These are phyloP conservation scores for honey bee (Apis mellifera) DNA, from an alignment of 1,140 invertebrate species.

Conservation along the genomic window DNA sequence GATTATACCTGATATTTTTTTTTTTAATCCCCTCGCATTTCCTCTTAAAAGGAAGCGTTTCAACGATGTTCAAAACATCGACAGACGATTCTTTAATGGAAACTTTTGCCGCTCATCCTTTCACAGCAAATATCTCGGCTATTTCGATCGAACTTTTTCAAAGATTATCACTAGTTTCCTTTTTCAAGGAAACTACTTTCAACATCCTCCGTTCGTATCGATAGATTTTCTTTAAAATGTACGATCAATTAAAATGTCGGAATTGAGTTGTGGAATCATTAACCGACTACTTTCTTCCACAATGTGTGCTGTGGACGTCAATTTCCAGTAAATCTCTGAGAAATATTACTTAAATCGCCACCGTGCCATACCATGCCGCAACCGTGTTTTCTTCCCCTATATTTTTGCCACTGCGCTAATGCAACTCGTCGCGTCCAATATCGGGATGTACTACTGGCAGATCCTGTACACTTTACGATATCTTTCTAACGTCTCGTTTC, in stretches of 20 bases:
- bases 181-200: not conserved
- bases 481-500: not conserved
- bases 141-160: not conserved
- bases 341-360: not conserved
- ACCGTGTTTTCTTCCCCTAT: not conserved
- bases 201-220: not conserved
- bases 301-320: not conserved
- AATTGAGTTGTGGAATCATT: conserved; percentile 11
- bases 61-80: not conserved
- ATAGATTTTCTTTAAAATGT: not conserved
- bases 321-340: conserved; percentile 10
- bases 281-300: not conserved
- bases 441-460: conserved; percentile 11
- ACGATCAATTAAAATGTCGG: not conserved
- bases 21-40: not conserved
- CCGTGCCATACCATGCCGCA: not conserved
- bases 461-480: not conserved
- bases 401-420: not conserved
- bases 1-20: not conserved
- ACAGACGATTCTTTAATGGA: not conserved
- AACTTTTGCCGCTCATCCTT: not conserved
- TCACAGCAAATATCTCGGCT: not conserved
- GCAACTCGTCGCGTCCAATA: not conserved
- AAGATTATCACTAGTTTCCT: not conserved
- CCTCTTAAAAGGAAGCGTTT: not conserved